These are phyloP conservation scores for Fundulus diaphanus DNA, from an alignment of 2,797 vertebrate species.

Conservation along the genomic window DNA sequence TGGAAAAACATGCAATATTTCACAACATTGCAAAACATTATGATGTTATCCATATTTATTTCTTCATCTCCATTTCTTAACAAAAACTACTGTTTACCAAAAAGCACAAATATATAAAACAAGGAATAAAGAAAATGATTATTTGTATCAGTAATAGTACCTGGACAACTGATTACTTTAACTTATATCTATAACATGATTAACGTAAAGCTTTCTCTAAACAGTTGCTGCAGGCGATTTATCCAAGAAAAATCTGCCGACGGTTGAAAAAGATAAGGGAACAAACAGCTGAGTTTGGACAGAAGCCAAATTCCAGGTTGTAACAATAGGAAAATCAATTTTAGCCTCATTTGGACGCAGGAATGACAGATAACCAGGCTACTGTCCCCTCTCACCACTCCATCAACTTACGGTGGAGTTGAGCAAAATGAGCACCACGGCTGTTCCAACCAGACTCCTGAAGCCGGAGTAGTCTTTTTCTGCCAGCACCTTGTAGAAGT, in stretches of 20 bases:
- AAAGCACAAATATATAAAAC: background rate
- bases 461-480: conserved; percentile 87
- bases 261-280: background rate
- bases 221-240: background rate
- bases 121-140: background rate
- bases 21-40: too few relatives aligned
- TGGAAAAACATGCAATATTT: too few relatives aligned
- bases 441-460: conserved; percentile 79
- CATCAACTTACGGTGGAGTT: conserved; percentile 88
- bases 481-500: conserved; percentile 91
- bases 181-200: background rate
- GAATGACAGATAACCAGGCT: background rate
- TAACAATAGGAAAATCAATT: background rate
- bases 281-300: conserved; percentile 2
- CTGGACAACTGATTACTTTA: background rate
- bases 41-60: too few relatives aligned
- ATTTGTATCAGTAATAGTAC: background rate
- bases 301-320: conserved; percentile 13
- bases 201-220: background rate
- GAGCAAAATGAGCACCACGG: conserved; percentile 85
- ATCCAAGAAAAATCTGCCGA: background rate
- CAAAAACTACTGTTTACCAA: too few relatives aligned
- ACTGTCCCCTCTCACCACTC: background rate
- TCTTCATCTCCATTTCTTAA: too few relatives aligned
- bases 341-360: background rate